Conservation (phyloP, 2,113 vertebrate species). For the Aviceda subcristata region DNA sequence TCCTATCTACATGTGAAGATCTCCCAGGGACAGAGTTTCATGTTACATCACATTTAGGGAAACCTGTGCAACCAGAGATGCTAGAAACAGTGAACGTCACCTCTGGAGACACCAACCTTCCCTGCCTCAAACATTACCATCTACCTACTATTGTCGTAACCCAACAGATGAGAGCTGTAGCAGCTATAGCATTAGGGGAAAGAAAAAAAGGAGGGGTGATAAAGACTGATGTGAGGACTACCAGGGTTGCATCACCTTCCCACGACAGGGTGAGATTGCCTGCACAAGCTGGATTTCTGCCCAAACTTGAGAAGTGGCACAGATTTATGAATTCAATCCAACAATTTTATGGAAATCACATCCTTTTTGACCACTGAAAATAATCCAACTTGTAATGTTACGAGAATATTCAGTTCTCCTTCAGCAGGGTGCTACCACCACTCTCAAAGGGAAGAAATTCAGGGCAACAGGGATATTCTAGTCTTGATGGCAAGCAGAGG, state of each 20-base stretch:
- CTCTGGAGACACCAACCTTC: neutral
- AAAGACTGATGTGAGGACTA: neutral
- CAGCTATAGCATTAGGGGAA: neutral
- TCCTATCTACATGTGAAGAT: neutral
- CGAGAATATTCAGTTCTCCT: neutral
- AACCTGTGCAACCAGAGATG: constrained; percentile 5
- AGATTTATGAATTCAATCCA: neutral
- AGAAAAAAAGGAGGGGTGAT: neutral
- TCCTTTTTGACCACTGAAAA: neutral
- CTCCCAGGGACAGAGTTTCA: constrained; percentile 30
- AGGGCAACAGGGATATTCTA: neutral
- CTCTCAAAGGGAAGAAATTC: neutral
- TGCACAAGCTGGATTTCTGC: neutral
- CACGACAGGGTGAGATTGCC: neutral
- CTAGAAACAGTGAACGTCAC: neutral
- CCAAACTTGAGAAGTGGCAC: neutral
- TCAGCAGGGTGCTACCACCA: neutral
- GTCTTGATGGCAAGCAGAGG: neutral
- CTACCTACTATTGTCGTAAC: accelerated
- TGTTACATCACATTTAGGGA: neutral
- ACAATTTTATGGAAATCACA: neutral
- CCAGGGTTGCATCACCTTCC: neutral
- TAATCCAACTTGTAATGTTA: neutral
- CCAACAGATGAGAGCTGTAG: neutral
- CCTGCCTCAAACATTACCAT: neutral